A percentile compares a stretch with the other conserved stretches of the same genome.
Evolutionary conservation across 1,140 invertebrate species (phyloP).

Genomic region (Drosophila repletoides): DNA sequence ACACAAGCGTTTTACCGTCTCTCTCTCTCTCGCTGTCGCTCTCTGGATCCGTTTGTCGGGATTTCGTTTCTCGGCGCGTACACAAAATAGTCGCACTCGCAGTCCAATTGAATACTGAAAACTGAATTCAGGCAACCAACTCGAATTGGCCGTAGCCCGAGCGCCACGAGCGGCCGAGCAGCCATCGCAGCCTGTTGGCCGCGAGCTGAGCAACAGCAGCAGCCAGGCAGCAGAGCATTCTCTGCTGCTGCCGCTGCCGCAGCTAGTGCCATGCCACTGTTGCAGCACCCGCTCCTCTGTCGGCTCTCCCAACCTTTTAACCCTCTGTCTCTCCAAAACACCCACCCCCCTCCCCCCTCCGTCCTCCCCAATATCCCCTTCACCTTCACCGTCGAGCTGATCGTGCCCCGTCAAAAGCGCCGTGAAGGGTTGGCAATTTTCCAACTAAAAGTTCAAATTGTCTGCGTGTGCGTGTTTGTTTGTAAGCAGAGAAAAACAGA

Average conservation of each 20-base stretch:
- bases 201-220: conserved; percentile 45
- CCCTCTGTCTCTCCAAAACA: not conserved
- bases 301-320: not conserved
- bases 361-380: not conserved
- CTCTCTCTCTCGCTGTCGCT: not conserved
- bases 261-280: conserved; percentile 25
- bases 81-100: conserved; percentile 66
- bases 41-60: conserved; percentile 48
- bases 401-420: conserved; percentile 58
- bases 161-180: conserved; percentile 73
- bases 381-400: conserved; percentile 55
- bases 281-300: not conserved
- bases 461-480: conserved; percentile 17
- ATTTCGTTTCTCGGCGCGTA: conserved; percentile 35
- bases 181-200: conserved; percentile 73
- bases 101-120: conserved; percentile 79
- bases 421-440: conserved; percentile 72
- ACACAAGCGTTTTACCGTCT: conserved; percentile 39
- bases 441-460: conserved; percentile 67
- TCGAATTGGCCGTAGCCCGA: conserved; percentile 62
- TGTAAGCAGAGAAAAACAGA: not conserved
- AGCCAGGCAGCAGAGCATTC: conserved; percentile 24
- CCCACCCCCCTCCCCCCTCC: not conserved
- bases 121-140: conserved; percentile 71
- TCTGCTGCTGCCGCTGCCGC: conserved; percentile 11